These are phyloP conservation scores for Drosophila phalerata DNA, from an alignment of 2,888 invertebrate species.

Conservation along the genomic window DNA sequence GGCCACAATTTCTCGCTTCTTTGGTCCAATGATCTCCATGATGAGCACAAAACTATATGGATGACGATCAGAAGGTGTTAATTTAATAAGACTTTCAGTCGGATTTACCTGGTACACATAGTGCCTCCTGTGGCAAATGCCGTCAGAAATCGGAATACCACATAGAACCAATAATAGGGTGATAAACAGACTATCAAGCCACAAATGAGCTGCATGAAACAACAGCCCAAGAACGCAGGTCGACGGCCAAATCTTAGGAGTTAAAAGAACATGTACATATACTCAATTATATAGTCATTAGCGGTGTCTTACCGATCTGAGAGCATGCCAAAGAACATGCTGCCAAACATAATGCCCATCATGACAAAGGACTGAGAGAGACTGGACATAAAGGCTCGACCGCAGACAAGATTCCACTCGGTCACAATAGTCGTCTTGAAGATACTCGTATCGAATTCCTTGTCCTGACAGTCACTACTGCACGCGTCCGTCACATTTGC, in stretches of 20 bases:
- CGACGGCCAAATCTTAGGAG: slow-evolving; percentile 90
- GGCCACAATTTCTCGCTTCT: slow-evolving; percentile 86
- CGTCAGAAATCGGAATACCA: slow-evolving; percentile 89
- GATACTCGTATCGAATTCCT: slow-evolving; percentile 87
- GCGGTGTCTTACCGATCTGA: slow-evolving; percentile 89
- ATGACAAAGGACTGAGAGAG: slow-evolving; percentile 92
- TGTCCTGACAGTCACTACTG: slow-evolving; percentile 87
- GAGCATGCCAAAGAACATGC: slow-evolving; percentile 90
- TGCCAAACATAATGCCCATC: slow-evolving; percentile 92
- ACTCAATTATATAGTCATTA: no score
- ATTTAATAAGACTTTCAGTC: no score
- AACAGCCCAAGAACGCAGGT: slow-evolving; percentile 90
- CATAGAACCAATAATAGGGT: slow-evolving; percentile 89
- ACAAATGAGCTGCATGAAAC: slow-evolving; percentile 90
- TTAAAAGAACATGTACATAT: not conserved
- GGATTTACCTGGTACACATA: slow-evolving; percentile 89
- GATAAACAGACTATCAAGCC: slow-evolving; percentile 91
- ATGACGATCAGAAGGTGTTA: not conserved
- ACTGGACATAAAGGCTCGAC: slow-evolving; percentile 88
- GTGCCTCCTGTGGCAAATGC: slow-evolving; percentile 93
- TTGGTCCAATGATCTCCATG: slow-evolving; percentile 89
- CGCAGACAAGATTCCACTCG: slow-evolving; percentile 90
- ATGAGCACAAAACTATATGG: slow-evolving; percentile 88
- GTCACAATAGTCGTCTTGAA: slow-evolving; percentile 91
- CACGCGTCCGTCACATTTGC: slow-evolving; percentile 85